Evolutionary conservation across 2,797 vertebrate genomes (phyloP).

Genomic region (Enteromius unitaeniatus): DNA sequence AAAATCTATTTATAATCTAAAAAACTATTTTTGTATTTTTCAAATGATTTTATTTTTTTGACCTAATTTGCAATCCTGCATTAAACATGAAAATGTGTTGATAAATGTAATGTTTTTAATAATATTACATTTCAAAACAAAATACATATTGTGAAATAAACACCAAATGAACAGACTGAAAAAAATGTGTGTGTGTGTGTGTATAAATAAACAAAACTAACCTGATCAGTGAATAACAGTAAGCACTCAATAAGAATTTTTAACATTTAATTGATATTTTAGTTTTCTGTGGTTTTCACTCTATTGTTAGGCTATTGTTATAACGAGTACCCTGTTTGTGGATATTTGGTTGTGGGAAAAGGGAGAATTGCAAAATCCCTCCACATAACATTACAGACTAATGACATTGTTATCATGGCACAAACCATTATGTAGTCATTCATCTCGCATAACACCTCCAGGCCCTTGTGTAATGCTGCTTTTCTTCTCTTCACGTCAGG

Average conservation of each 20-base stretch:
- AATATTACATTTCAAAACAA: not conserved
- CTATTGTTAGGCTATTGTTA: not conserved
- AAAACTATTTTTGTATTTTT: not conserved
- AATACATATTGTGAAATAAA: not conserved
- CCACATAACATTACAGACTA: too few relatives aligned
- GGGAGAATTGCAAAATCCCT: not conserved
- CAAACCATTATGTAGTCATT: constrained; percentile 6
- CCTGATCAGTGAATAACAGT: not conserved
- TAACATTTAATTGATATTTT: not conserved
- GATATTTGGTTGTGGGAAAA: not conserved
- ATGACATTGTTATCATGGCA: constrained; percentile 6
- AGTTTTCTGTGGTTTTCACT: not conserved
- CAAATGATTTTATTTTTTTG: not conserved
- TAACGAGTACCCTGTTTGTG: not conserved
- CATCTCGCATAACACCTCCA: constrained; percentile 21
- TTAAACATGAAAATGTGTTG: not conserved
- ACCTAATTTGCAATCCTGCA: not conserved
- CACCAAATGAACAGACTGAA: not conserved
- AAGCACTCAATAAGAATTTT: not conserved
- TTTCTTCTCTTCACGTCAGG: constrained; percentile 59
- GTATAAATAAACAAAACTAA: not conserved
- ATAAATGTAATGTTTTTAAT: not conserved
- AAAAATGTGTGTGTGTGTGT: too few relatives aligned
- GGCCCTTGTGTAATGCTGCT: constrained; percentile 1
- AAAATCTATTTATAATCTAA: too few relatives aligned